These are phyloP conservation scores for Dipus sagitta DNA, from an alignment of 2,797 vertebrate genomes.

Conservation along the genomic window DNA sequence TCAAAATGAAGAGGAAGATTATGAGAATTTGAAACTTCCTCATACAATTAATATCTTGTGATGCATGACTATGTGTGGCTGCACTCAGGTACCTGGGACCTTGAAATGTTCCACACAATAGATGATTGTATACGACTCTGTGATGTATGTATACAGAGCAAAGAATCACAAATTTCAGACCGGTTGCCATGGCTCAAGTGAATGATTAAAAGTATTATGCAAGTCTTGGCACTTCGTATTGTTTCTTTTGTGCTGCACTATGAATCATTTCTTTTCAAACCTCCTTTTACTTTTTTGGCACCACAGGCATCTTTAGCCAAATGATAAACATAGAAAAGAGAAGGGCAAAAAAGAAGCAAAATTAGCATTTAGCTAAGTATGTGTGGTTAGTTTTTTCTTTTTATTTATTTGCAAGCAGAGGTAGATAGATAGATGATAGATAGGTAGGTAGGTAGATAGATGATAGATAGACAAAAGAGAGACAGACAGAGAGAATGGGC, in stretches of 20 bases:
- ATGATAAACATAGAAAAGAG: not conserved
- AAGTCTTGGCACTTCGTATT: not conserved
- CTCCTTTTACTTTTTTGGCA: constrained; percentile 33
- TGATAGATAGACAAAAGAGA: too few relatives aligned
- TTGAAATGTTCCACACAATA: constrained; percentile 17
- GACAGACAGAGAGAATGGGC: too few relatives aligned
- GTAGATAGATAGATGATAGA: too few relatives aligned
- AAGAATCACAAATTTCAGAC: not conserved
- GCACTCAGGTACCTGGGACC: not conserved
- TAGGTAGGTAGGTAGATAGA: too few relatives aligned
- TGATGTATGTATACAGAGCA: not conserved
- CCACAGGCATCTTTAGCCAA: not conserved
- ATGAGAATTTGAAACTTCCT: not conserved
- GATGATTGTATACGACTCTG: not conserved
- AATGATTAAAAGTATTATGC: not conserved
- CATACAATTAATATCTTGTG: not conserved
- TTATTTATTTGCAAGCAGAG: too few relatives aligned
- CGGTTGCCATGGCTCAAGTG: not conserved
- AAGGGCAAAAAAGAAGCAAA: not conserved
- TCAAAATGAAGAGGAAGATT: not conserved
- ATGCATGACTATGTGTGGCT: not conserved
- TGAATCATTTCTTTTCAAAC: constrained; percentile 48
- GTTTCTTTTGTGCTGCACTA: not conserved
- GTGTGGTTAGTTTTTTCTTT: constrained; percentile 33
- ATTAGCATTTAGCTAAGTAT: not conserved